A percentile compares a stretch with the other conserved stretches of the same genome.
phyloP scores from a whole-genome alignment of 1,140 invertebrate genomes.

The Lepidurus packardi region DNA sequence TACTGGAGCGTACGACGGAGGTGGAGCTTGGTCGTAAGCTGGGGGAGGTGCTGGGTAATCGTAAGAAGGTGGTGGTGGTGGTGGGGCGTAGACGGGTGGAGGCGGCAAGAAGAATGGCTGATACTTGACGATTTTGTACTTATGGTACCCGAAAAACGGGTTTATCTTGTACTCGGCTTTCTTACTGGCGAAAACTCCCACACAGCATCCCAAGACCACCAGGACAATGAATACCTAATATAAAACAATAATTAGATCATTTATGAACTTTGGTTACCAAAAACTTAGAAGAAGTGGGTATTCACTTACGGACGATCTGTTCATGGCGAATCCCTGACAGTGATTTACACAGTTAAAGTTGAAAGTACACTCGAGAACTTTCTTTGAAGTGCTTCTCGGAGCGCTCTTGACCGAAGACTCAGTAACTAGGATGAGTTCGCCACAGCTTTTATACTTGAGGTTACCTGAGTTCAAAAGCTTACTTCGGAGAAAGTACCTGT shows the following conservation, averaged over 20 bases:
- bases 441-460: neutral
- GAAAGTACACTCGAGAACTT: neutral
- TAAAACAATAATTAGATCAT: no score
- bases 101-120: neutral
- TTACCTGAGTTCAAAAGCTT: neutral
- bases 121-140: constrained; percentile 4
- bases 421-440: neutral
- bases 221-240: neutral
- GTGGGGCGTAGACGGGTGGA: neutral
- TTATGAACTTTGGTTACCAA: neutral
- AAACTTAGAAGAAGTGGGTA: neutral
- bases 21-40: neutral
- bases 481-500: neutral
- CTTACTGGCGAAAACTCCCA: neutral
- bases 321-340: neutral
- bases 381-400: neutral
- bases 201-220: neutral
- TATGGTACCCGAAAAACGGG: neutral
- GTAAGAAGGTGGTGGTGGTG: neutral
- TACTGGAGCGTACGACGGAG: neutral
- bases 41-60: neutral
- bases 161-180: constrained; percentile 11
- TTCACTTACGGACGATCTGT: neutral
- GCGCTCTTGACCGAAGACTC: constrained; percentile 5
- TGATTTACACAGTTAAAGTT: neutral